Percentiles rank a stretch among this genome's conserved stretches.
phyloP scores from a whole-genome alignment of 2,113 vertebrate genomes.

The Nycticryphes semicollaris region DNA sequence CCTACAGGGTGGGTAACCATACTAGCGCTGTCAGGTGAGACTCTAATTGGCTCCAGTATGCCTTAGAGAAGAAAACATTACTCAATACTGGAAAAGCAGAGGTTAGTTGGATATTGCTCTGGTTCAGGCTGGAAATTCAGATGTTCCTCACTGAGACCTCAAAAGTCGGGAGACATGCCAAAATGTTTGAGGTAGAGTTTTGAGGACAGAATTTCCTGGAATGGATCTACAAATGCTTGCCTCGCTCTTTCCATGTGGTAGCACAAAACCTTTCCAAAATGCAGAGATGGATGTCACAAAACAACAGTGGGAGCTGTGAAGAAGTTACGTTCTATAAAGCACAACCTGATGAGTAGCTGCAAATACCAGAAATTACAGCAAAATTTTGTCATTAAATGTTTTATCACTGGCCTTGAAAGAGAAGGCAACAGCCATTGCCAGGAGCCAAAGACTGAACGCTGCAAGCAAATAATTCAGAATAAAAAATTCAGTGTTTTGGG shows the following conservation, averaged over 20 bases:
- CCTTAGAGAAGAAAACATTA: background rate
- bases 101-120: background rate
- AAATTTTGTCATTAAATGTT: background rate
- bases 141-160: background rate
- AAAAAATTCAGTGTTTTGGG: background rate
- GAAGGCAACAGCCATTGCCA: background rate
- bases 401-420: background rate
- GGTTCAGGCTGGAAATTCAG: background rate
- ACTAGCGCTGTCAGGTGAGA: background rate
- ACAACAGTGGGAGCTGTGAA: background rate
- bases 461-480: background rate
- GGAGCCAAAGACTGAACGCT: background rate
- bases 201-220: conserved; percentile 5
- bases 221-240: background rate
- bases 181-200: background rate
- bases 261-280: background rate
- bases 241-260: background rate
- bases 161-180: background rate
- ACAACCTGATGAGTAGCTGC: background rate
- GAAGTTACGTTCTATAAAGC: background rate
- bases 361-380: background rate
- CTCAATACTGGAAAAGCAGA: background rate
- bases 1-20: fast-evolving
- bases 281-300: background rate
- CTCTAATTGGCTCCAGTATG: background rate